Percentiles rank a stretch among this genome's conserved stretches.
phyloP scores from a whole-genome alignment of 2,797 vertebrate species.

The Microchirus variegatus region DNA sequence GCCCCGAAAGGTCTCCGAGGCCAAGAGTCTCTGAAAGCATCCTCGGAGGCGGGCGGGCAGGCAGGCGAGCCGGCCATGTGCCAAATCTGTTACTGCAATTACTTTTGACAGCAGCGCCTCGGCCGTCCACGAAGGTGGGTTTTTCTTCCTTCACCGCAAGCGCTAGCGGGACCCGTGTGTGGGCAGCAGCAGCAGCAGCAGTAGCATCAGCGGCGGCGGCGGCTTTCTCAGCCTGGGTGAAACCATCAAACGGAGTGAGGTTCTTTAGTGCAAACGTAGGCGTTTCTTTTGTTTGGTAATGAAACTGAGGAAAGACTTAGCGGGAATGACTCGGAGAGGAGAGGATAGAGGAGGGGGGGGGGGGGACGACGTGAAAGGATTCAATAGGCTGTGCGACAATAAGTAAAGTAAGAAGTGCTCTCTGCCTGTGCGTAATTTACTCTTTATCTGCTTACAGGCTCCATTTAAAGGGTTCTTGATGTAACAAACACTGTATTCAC shows the following conservation, averaged over 20 bases:
- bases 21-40: conserved; percentile 24
- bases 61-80: conserved; percentile 21
- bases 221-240: conserved; percentile 9
- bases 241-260: conserved; percentile 37
- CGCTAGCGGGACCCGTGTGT: conserved; percentile 25
- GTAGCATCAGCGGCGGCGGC: too few species aligned
- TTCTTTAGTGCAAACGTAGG: conserved; percentile 49
- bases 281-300: conserved; percentile 59
- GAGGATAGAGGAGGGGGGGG: background rate
- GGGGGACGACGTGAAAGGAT: background rate
- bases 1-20: conserved; percentile 14
- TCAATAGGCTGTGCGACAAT: conserved; percentile 4
- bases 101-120: conserved; percentile 52
- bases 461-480: background rate
- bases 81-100: conserved; percentile 49
- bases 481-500: too few species aligned
- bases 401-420: conserved; percentile 2
- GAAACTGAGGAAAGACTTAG: conserved; percentile 47
- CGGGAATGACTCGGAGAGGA: conserved; percentile 26
- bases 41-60: conserved; percentile 21
- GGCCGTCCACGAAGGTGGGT: conserved; percentile 41
- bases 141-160: conserved; percentile 46
- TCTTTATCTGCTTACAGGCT: background rate
- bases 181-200: background rate
- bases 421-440: background rate